Percentiles rank a stretch among this genome's conserved stretches.
Conservation (phyloP, 1,140 invertebrate species). For the Leptinotarsa lineolata region DNA sequence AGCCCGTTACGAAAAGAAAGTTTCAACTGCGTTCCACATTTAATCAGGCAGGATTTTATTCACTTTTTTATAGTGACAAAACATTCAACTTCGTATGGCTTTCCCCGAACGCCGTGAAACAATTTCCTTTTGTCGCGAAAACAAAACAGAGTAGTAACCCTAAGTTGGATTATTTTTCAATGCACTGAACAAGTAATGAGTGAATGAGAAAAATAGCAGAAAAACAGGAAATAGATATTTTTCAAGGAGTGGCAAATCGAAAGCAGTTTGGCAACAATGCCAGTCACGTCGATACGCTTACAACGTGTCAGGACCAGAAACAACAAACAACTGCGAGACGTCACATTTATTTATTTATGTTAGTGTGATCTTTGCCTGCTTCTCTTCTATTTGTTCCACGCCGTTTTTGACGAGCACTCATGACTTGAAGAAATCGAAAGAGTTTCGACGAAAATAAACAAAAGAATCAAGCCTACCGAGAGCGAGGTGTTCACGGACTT, state of each 20-base stretch:
- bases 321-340: slow-evolving; percentile 16
- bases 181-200: too few species aligned
- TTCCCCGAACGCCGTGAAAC: too few species aligned
- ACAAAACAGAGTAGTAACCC: too few species aligned
- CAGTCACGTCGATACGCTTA: slow-evolving; percentile 29
- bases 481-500: slow-evolving; percentile 23
- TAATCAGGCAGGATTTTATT: too few species aligned
- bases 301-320: slow-evolving; percentile 26
- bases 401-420: too few species aligned
- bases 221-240: neutral
- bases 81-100: too few species aligned
- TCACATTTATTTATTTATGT: neutral
- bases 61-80: too few species aligned
- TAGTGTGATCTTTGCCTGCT: too few species aligned
- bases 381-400: too few species aligned
- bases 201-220: neutral
- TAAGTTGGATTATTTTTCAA: too few species aligned
- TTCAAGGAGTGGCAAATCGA: slow-evolving; percentile 27
- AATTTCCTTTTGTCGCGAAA: too few species aligned
- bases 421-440: neutral
- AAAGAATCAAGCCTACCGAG: slow-evolving; percentile 21
- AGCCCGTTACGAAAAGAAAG: neutral
- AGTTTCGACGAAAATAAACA: slow-evolving; percentile 21
- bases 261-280: slow-evolving; percentile 11
- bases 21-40: neutral